Conservation (phyloP, 2,797 vertebrate genomes). For the Brachyalestes nurse region DNA sequence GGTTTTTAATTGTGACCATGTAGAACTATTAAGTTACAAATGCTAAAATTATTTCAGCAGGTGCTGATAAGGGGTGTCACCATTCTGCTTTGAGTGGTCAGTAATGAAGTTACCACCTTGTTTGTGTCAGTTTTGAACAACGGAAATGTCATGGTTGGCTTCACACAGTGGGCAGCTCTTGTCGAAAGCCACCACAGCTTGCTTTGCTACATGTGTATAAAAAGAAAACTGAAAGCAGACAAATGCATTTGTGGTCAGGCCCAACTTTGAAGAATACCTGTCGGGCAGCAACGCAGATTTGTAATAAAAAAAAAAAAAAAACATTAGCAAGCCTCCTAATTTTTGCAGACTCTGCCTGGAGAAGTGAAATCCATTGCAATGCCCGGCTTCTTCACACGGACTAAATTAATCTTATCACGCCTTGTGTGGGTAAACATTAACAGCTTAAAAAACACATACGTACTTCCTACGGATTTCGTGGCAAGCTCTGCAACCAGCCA, state of each 20-base stretch:
- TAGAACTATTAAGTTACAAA: background rate
- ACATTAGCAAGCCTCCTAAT: background rate
- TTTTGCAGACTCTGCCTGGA: background rate
- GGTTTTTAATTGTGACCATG: background rate
- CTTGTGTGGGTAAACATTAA: background rate
- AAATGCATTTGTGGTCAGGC: background rate
- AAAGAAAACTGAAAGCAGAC: background rate
- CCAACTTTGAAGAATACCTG: background rate
- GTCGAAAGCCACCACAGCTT: background rate
- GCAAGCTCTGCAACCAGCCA: background rate
- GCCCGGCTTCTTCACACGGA: background rate
- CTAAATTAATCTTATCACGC: background rate
- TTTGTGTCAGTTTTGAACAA: constrained; percentile 6
- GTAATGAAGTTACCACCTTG: background rate
- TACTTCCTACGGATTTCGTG: background rate
- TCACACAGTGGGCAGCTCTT: background rate
- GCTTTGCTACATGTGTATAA: background rate
- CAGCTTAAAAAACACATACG: background rate
- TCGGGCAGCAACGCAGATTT: background rate
- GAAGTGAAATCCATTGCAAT: background rate
- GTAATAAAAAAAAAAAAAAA: background rate
- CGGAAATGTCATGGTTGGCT: constrained; percentile 4
- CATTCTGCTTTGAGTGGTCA: background rate
- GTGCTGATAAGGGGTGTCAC: background rate
- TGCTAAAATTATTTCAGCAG: background rate